Conservation (phyloP, 2,888 invertebrate genomes). For the Sepioteuthis lessoniana region DNA sequence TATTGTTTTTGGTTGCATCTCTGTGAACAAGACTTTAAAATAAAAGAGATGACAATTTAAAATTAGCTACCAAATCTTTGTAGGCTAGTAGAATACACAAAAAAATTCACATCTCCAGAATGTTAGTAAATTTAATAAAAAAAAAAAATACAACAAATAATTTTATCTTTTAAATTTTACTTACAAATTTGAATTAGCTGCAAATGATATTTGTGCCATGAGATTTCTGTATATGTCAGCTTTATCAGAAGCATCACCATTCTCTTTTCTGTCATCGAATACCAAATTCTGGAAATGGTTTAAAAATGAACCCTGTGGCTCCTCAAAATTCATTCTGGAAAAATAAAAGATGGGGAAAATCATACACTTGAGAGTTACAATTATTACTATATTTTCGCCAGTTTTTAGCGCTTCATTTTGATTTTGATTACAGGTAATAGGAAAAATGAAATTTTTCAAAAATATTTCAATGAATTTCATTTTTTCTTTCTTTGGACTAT, state of each 20-base stretch:
- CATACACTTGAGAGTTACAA: not conserved
- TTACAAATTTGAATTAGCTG: slow-evolving; percentile 56
- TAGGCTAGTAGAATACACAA: not conserved
- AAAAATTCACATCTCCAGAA: not conserved
- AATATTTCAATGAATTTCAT: too few species aligned
- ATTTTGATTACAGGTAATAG: too few species aligned
- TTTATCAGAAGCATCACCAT: slow-evolving; percentile 57
- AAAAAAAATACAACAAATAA: too few species aligned
- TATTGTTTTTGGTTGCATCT: not conserved
- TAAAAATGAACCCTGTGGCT: slow-evolving; percentile 47
- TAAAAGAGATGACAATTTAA: not conserved
- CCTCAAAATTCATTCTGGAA: slow-evolving; percentile 48
- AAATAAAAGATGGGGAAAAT: not conserved
- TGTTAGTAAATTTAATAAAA: slow-evolving; percentile 45
- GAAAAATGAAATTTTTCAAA: too few species aligned
- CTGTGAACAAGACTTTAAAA: too few species aligned
- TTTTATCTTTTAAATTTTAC: slow-evolving; percentile 43
- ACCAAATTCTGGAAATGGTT: slow-evolving; percentile 54
- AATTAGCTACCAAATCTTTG: not conserved
- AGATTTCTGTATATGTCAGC: slow-evolving; percentile 59
- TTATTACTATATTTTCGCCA: not conserved
- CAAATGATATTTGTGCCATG: slow-evolving; percentile 56
- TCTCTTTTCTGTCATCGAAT: slow-evolving; percentile 55
- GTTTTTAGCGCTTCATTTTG: too few species aligned
- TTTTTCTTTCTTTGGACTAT: too few species aligned